Evolutionary conservation across 2,888 invertebrate genomes (phyloP).

Genomic region (Nomada fabriciana): DNA sequence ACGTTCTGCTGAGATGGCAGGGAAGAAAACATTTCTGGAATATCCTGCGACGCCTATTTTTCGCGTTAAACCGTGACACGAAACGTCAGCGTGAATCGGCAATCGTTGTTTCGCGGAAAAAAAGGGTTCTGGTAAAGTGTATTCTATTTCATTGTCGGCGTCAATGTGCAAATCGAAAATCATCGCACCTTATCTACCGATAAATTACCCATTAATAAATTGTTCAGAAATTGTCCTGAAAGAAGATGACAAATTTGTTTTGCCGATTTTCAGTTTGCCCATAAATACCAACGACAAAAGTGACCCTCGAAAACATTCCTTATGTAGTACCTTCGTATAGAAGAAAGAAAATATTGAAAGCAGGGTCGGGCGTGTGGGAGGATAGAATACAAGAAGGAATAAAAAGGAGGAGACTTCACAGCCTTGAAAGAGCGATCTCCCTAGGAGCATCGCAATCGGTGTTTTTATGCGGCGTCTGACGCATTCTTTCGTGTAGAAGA

Average conservation of each 20-base stretch:
- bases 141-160: not conserved
- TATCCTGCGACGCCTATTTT: slow-evolving; percentile 38
- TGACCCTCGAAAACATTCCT: not conserved
- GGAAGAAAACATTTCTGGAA: slow-evolving; percentile 50
- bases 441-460: not conserved
- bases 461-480: slow-evolving; percentile 1
- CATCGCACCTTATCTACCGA: too few relatives aligned
- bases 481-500: slow-evolving; percentile 13
- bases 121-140: not conserved
- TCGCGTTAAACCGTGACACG: slow-evolving; percentile 15
- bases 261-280: not conserved
- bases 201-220: too few relatives aligned
- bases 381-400: not conserved
- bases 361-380: not conserved
- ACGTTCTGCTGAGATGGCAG: slow-evolving; percentile 33
- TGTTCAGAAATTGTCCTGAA: too few relatives aligned
- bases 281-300: slow-evolving; percentile 3
- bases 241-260: too few relatives aligned
- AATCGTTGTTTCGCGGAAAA: not conserved
- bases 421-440: slow-evolving; percentile 11
- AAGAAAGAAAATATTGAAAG: slow-evolving; percentile 14
- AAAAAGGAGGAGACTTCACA: not conserved
- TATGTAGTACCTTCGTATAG: not conserved
- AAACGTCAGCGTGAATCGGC: slow-evolving; percentile 45
- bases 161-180: slow-evolving; percentile 4